A percentile compares a stretch with the other conserved stretches of the same genome.
These are phyloP conservation scores for Argopecten irradians DNA, from an alignment of 1,140 invertebrate species.

Conservation along the genomic window DNA sequence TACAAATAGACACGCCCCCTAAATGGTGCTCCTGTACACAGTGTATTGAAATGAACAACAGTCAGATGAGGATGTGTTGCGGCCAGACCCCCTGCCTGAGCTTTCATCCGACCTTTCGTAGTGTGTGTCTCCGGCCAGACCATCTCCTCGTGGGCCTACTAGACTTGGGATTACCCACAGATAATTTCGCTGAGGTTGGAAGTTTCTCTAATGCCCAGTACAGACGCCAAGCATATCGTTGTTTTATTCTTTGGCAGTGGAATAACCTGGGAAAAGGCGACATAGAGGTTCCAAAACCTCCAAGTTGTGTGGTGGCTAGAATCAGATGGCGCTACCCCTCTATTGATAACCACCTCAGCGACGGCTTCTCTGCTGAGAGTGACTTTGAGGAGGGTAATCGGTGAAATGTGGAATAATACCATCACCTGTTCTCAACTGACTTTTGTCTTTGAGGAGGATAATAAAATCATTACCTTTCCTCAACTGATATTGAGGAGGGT, in stretches of 20 bases:
- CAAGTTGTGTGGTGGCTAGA: neutral
- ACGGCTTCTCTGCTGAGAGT: neutral
- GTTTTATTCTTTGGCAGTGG: neutral
- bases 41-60: neutral
- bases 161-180: neutral
- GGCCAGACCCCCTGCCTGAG: neutral
- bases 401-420: neutral
- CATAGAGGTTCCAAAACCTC: neutral
- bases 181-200: neutral
- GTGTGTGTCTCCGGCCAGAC: neutral
- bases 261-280: neutral
- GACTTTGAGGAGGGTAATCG: neutral
- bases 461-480: too few relatives aligned
- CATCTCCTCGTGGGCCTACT: neutral
- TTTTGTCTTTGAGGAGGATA: too few relatives aligned
- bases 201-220: neutral
- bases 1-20: slow-evolving; percentile 4
- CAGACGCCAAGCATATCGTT: neutral
- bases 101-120: neutral
- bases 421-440: too few relatives aligned
- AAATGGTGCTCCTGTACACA: neutral
- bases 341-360: neutral
- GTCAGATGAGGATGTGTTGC: neutral
- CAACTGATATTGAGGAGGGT: too few relatives aligned
- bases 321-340: neutral